A percentile compares a stretch with the other conserved stretches of the same genome.
Evolutionary conservation across 2,888 invertebrate species (phyloP).

Genomic region (Branchellion lobata): DNA sequence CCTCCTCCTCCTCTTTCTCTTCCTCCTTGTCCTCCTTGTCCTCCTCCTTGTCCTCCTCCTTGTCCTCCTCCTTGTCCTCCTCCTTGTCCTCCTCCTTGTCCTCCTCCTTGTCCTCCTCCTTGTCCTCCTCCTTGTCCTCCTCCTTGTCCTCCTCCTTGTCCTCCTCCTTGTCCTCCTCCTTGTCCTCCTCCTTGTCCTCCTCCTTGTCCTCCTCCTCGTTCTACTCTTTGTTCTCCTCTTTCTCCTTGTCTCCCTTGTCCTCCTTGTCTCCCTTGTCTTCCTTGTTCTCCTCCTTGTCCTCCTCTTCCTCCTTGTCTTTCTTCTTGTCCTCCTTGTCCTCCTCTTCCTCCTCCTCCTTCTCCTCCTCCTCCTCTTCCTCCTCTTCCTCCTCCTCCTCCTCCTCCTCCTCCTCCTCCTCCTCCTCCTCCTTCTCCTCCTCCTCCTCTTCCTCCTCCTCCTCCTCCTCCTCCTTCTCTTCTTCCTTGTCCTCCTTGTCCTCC

Average conservation of each 20-base stretch:
- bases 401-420: too few species aligned
- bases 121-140: background rate
- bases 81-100: background rate
- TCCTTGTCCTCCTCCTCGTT: background rate
- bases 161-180: background rate
- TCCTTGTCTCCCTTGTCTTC: background rate
- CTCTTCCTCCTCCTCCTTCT: too few species aligned
- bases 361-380: too few species aligned
- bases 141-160: background rate
- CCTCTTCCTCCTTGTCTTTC: too few species aligned
- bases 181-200: background rate
- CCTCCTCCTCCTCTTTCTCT: background rate
- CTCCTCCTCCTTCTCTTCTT: too few species aligned
- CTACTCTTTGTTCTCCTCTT: too few species aligned
- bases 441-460: too few species aligned
- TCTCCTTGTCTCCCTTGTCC: background rate
- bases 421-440: too few species aligned
- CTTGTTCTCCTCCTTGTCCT: background rate
- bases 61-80: background rate
- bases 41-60: background rate
- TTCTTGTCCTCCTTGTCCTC: too few species aligned
- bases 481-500: too few species aligned
- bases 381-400: too few species aligned
- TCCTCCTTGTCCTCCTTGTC: background rate
- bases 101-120: background rate